Base-by-base conservation (phyloP, 2,888 invertebrate genomes). In the Napeogenes inachia region DNA sequence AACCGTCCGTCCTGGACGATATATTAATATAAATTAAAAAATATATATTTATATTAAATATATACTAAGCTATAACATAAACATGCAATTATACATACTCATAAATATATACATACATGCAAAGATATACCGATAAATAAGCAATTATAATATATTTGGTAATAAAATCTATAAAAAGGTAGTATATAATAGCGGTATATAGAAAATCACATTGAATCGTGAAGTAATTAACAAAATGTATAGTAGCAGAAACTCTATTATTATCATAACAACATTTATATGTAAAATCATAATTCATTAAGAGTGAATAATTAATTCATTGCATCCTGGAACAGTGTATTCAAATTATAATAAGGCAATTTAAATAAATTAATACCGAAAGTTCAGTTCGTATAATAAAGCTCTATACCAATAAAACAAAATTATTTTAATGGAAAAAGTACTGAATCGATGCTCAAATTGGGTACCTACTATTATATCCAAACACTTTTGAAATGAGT, bases 251-350 rank as follows among this genome's bases (percentile, higher is more conserved):
- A 50, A 50, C 21, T 30, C 3, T 12, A 42, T 42, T 42, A 42
- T 8, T 30, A 30, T 50, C 30, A 50, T 50, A 50, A 50, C 30
- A 30, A 50, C 12, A 30, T 50, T 50, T 50, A 50, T 50, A 30
- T 50, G 50, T 50, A 30, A 50, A 50, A 50, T 50, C 30, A 50
- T 50, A 50, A 50, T 50, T 50, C 30, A 50, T 50, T 50, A 50
- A 50, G 42, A 50, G 50, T 30, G 21, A 50, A 30, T 50, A 50
- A 50, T 50, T 50, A 50, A 50, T 50, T 50, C 30, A 50, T 30
- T 50, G 50, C 50, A 50, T 5, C 30, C 6, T n/a, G 30, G 30
- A 30, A 50, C 30, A 6, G 50, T 30, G 50, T 12, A 30, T 50
- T 50, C 30, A 30, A 30, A 50, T 50, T 21, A 50, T 50, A 50